Base-by-base conservation (phyloP, 2,888 invertebrate species). In the Megamerina dolium region DNA sequence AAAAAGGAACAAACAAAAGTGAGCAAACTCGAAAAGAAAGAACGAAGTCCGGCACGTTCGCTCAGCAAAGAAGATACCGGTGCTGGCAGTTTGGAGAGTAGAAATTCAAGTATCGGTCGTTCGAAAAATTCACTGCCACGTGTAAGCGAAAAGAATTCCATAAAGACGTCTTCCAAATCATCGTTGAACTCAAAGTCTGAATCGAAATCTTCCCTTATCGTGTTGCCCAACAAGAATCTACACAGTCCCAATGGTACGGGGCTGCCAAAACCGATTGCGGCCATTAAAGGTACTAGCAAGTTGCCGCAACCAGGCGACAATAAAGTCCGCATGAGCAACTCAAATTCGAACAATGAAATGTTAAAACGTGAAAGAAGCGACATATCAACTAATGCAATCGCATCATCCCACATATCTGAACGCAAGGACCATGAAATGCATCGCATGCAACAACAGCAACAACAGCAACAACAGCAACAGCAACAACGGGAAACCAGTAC, bases 191-290 rank as follows among this genome's bases (percentile, higher is more conserved):
- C 66, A 21, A 68, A 61, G 37, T 59, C 54, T 18, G 38, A 57
- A 37, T 66, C 67, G 16, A 70, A 66, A 47, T 55, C 63, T 13
- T 70, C 68, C n/a, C 45, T 66, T 9, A 63, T 64, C 34, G 54
- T 58, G 48, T 51, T 61, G 3, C 49, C 58, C 17, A 45, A 47
- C 5, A 58, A 57, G 38, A 21, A 53, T 9, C 41, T 64, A n/a
- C 57, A 57, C 9, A 63, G 64, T 45, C 62, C 68, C 18, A 58
- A 46, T 40, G 52, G 56, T 5, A 77, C 85, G 5, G 87, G 87
- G 14, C 86, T 92, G 56, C 91, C 92, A 1, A 92, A 92, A 68
- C 92, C 92, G 2, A 91, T 90, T 32, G 90, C 91, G 8, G 87
- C 91, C 44, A 87, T 93, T 21, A 92, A 92, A 74, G 92, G 91